Evolutionary conservation across 2,797 vertebrate genomes (phyloP).

Genomic region (Halcyon leucocephala): DNA sequence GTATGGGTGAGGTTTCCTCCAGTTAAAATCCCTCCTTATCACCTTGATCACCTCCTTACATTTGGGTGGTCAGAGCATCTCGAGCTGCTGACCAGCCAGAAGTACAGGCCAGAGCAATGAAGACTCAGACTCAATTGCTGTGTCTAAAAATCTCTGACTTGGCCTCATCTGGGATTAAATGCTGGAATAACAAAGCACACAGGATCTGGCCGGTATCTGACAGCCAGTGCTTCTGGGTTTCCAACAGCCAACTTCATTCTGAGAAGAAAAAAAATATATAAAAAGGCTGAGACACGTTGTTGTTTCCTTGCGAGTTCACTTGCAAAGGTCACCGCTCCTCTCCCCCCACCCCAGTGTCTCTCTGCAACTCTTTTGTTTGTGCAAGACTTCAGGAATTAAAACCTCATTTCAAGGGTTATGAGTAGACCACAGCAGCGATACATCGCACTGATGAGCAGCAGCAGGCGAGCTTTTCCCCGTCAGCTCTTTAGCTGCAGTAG

Average conservation of each 20-base stretch:
- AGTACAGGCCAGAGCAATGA: neutral
- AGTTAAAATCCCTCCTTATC: neutral
- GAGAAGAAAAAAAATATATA: neutral
- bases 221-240: conserved; percentile 22
- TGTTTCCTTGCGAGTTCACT: conserved; percentile 35
- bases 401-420: conserved; percentile 55
- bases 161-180: neutral
- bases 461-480: neutral
- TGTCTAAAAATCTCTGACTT: neutral
- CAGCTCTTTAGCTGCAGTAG: neutral
- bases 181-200: neutral
- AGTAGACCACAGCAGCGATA: conserved; percentile 32
- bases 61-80: neutral
- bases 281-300: neutral
- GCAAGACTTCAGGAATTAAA: conserved; percentile 63
- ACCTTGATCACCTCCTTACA: neutral
- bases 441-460: conserved; percentile 40
- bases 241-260: neutral
- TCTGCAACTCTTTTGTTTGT: conserved; percentile 46
- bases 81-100: neutral
- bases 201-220: neutral
- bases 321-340: conserved; percentile 50
- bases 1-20: neutral
- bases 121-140: neutral
- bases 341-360: neutral